Base-by-base conservation (phyloP, 2,888 invertebrate species). In the Monoplex corrugatus region DNA sequence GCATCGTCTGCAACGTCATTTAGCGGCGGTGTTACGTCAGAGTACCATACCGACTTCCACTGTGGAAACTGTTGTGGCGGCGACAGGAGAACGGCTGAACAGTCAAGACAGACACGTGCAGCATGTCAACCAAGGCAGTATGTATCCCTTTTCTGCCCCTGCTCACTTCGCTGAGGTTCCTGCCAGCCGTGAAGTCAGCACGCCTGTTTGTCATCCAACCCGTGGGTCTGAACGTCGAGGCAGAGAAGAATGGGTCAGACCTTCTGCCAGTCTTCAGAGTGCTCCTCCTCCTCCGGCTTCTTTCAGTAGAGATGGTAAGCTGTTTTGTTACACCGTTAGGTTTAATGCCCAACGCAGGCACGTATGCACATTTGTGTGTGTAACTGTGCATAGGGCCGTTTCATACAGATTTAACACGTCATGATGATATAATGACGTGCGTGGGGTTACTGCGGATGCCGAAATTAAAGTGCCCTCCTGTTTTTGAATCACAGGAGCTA, bases 11-110 rank as follows among this genome's bases (percentile, higher is more conserved):
- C 63, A 68, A 10, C 88, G 83, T 10, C 88, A 88, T 68, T 35
- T 88, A 16, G 83, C 82, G 35, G 88, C 88, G n/a, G 83, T 88
- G 8, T 23, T 82, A 23, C 88, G 68, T 32, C 83, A 83, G 68
- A 38, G 43, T 23, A 43, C 63, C 0, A 10, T 28, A 0, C 63
- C 88, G 0, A 35, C 83, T 10, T 10, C 63, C 28, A 44, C 63
- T 8, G 68, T 88, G 88, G 88, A 88, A 44, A 83, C 88, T 3
- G 88, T 88, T 23, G 83, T 88, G 57, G 80, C 88, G 43, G 88
- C 88, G 57, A 88, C 88, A 8, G 88, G 88, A 16, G 83, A 88
- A 19, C 82, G 88, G 2, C 88, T 88, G 35, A 82, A 75, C 87
- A 40, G 80, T 40, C 87, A 50, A 57, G 57, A 38, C 28, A 43